Conservation (phyloP, 2,797 vertebrate genomes). For the Nannoperca australis region DNA sequence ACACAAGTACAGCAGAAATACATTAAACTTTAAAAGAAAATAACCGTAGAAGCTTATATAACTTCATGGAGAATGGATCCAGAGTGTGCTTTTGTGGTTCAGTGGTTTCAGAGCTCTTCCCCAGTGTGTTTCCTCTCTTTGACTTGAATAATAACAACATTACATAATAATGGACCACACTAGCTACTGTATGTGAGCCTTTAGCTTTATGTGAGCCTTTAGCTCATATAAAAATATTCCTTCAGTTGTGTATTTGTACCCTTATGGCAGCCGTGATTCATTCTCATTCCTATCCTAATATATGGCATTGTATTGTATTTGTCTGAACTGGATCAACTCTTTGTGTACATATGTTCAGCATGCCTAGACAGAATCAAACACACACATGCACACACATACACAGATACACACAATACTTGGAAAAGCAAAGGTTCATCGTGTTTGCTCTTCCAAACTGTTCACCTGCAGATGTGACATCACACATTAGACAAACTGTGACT, state of each 20-base stretch:
- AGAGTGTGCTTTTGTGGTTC: slow-evolving; percentile 50
- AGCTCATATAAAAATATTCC: neutral
- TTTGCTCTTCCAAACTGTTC: slow-evolving; percentile 62
- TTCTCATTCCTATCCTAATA: neutral
- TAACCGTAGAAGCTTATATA: slow-evolving; percentile 59
- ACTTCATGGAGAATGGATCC: slow-evolving; percentile 71
- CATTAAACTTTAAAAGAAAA: slow-evolving; percentile 39
- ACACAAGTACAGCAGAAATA: slow-evolving; percentile 15
- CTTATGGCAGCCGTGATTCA: neutral
- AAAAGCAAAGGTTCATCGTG: slow-evolving; percentile 74
- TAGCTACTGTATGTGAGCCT: slow-evolving; percentile 10
- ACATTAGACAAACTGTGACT: slow-evolving; percentile 37
- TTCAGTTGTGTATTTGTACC: neutral
- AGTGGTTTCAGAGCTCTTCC: slow-evolving; percentile 47
- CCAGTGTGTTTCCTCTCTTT: slow-evolving; percentile 40
- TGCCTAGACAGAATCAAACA: slow-evolving; percentile 1
- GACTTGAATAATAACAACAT: slow-evolving; percentile 33
- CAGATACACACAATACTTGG: slow-evolving; percentile 65
- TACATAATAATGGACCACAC: slow-evolving; percentile 20
- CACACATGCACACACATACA: slow-evolving; percentile 9
- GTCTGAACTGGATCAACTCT: neutral
- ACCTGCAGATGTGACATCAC: slow-evolving; percentile 48
- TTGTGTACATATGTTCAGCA: slow-evolving; percentile 15
- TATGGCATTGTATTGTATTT: neutral
- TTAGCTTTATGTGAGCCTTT: slow-evolving; percentile 8